Evolutionary conservation across 1,140 invertebrate species (phyloP).

Genomic region (Uloborus diversus): DNA sequence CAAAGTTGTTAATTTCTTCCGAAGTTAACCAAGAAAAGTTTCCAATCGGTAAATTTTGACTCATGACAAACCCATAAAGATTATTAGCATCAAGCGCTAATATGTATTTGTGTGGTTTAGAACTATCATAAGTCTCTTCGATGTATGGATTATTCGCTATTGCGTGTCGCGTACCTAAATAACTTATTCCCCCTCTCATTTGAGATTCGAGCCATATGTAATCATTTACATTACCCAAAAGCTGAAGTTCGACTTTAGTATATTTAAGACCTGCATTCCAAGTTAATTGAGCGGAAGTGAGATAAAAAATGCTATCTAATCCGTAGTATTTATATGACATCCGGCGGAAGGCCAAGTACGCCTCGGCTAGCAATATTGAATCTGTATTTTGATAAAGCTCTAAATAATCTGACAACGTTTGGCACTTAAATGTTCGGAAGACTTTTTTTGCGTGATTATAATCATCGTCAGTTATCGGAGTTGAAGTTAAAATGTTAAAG

Average conservation of each 20-base stretch:
- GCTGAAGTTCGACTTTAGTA: neutral
- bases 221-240: conserved; percentile 9
- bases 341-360: neutral
- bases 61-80: neutral
- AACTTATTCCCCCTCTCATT: neutral
- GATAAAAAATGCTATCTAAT: neutral
- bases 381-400: conserved; percentile 14
- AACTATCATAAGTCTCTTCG: neutral
- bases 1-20: neutral
- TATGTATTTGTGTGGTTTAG: neutral
- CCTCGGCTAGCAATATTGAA: neutral
- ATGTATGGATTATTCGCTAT: neutral
- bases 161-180: neutral
- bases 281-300: conserved; percentile 2
- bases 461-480: neutral
- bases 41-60: neutral
- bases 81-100: neutral
- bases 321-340: neutral
- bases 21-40: neutral
- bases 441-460: neutral
- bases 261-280: conserved; percentile 9
- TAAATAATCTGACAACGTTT: neutral
- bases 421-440: neutral
- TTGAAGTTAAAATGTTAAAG: too few species aligned
- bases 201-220: neutral